A percentile compares a stretch with the other conserved stretches of the same genome.
Evolutionary conservation across 2,888 invertebrate species (phyloP).

Genomic region (Pterostichus madidus): DNA sequence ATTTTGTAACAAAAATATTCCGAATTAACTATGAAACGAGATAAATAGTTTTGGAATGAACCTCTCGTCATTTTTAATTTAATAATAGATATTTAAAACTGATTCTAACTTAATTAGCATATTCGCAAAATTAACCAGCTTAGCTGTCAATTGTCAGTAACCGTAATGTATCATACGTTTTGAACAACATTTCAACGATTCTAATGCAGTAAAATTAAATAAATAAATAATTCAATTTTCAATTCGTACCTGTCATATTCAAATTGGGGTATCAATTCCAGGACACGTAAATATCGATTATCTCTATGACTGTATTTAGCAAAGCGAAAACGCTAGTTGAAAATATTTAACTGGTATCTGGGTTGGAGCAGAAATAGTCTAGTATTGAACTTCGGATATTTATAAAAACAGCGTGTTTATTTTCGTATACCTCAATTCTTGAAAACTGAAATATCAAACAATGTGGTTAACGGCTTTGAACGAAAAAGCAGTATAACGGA

Average conservation of each 20-base stretch:
- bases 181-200: neutral
- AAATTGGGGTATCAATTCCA: slow-evolving; percentile 7
- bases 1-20: too few relatives aligned
- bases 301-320: slow-evolving; percentile 15
- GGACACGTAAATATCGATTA: slow-evolving; percentile 4
- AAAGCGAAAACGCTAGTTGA: neutral
- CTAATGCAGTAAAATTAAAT: neutral
- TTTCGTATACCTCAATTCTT: slow-evolving; percentile 37
- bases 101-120: too few relatives aligned
- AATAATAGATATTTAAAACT: too few relatives aligned
- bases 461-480: slow-evolving; percentile 33
- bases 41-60: too few relatives aligned
- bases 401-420: slow-evolving; percentile 36
- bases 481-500: slow-evolving; percentile 19
- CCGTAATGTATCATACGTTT: neutral
- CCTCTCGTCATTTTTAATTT: too few relatives aligned
- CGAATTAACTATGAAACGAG: too few relatives aligned
- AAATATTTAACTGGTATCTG: slow-evolving; percentile 35
- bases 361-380: slow-evolving; percentile 37
- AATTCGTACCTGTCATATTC: slow-evolving; percentile 7
- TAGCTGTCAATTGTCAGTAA: too few relatives aligned
- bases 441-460: slow-evolving; percentile 44
- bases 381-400: slow-evolving; percentile 45
- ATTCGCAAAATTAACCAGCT: too few relatives aligned
- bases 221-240: slow-evolving; percentile 11